Evolutionary conservation across 1,140 invertebrate species (phyloP), one percentile per base, ranked within the genome.

Genomic region (Orussus abietinus): DNA sequence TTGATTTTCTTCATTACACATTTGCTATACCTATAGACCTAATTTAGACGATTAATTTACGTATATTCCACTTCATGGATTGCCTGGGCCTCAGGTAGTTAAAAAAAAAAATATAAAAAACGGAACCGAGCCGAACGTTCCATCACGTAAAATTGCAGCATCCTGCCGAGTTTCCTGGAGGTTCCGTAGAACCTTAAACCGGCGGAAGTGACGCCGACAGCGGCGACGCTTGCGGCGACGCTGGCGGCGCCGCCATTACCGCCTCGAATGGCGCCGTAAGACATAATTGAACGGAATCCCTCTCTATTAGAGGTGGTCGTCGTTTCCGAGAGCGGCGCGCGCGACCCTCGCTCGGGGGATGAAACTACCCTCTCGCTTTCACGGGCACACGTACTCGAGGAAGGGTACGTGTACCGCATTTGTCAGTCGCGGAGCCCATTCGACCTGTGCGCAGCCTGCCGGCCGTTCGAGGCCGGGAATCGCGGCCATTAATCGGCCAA

Each of bases 401-500:
- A 64, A 34, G 49, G 55, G 49, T 54, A 55, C 47, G 55, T 62
- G 58, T 64, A 62, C 53, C 59, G 56, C 56, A 67, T 65, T 64
- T 65, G 59, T 67, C 59, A 67, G 57, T 49, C 43, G 45, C 33
- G 45, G 40, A n/a, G n/a, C 12, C 44, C 45, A 50, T 58, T 62
- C 52, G 40, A 47, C 56, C 55, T 56, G 55, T 58, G 58, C 52
- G 45, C 45, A 39, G 48, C 37, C 44, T 44, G 33, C 51, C 38
- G 38, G 36, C 40, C 38, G 37, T 43, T 49, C 26, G 52, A 49
- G 51, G 51, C 55, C 45, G 42, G 39, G 54, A 65, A 64, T 64
- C 56, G 55, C 53, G 25, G 40, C 59, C 45, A 66, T 66, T 66
- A 64, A 62, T 65, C n/a, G n/a, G n/a, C n/a, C n/a, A n/a, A n/a